Base-by-base conservation (phyloP, 1,140 invertebrate species). In the Lasioglossum albipes region DNA sequence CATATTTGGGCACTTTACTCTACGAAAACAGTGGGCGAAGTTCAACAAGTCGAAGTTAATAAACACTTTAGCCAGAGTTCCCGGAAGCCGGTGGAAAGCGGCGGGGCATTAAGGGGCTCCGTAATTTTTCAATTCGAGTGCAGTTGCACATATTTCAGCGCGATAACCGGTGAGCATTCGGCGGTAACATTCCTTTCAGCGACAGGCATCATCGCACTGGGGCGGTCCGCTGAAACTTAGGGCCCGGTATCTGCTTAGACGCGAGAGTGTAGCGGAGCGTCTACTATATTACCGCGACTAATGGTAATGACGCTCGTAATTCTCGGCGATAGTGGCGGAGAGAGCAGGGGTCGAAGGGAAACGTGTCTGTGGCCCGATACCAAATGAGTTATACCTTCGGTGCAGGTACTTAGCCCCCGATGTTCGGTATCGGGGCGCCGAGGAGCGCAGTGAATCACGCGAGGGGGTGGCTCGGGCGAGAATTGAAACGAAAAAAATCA, bases 261-360 rank as follows among this genome's bases (percentile, higher is more conserved):
- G 66, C 64, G 62, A 68, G 59, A 74, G 59, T 49, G 59, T 57
- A 82, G n/a, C 68, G 41, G 57, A 52, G 49, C 68, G 64, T 71
- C 71, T 67, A 59, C 72, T 78, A 61, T 82, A 82, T 87, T 81
- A 82, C 64, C 71, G 68, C 61, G 75, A 61, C 66, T 62, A 84
- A 89, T 87, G 84, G 83, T 90, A 90, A 90, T 86, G 86, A 85
- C 81, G 83, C 86, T 88, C 87, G 87, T 90, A 90, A 90, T 88
- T 90, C 81, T 88, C 59, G 59, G 78, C 80, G 89, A 90, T 87
- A 88, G 67, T 69, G 70, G 76, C 68, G 79, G 69, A 49, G 69
- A 49, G 52, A 27, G 61, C 75, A 76, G 61, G 79, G 54, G 74
- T 64, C 79, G 80, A 78, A 80, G 81, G 71, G 80, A 59, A 67